phyloP scores from a whole-genome alignment of 2,797 vertebrate species.

The Alcedo atthis region DNA sequence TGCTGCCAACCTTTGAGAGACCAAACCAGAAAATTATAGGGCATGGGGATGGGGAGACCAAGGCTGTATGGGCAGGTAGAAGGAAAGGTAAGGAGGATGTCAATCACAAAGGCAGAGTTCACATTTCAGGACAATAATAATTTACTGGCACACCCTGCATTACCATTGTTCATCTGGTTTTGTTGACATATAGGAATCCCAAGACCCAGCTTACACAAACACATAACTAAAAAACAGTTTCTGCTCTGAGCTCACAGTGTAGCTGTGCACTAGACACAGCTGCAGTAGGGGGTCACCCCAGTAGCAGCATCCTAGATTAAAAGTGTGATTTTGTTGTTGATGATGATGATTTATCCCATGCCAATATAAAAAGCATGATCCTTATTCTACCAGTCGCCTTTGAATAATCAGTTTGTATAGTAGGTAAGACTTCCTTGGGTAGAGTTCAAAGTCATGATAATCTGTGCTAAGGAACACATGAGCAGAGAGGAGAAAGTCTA shows the following conservation, averaged over 20 bases:
- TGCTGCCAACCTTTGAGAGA: neutral
- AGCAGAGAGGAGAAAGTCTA: neutral
- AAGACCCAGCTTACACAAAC: neutral
- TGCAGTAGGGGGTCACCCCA: neutral
- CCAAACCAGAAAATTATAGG: neutral
- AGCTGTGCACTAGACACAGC: neutral
- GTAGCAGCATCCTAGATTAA: neutral
- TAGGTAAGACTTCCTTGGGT: neutral
- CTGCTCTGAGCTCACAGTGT: neutral
- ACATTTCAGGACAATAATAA: neutral
- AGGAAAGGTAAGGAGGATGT: neutral
- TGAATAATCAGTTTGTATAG: neutral
- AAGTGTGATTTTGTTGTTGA: neutral
- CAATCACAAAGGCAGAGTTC: neutral
- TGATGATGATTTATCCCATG: neutral
- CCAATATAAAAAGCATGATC: neutral
- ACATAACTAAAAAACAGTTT: neutral
- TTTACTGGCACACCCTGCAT: neutral
- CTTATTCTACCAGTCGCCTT: neutral
- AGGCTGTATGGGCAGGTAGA: neutral
- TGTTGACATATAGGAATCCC: neutral
- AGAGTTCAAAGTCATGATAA: neutral
- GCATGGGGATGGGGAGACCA: neutral
- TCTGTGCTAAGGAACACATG: neutral
- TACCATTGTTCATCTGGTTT: neutral